Percentiles rank a stretch among this genome's conserved stretches.
phyloP scores from a whole-genome alignment of 2,888 invertebrate genomes.

The Plagodis dolabraria region DNA sequence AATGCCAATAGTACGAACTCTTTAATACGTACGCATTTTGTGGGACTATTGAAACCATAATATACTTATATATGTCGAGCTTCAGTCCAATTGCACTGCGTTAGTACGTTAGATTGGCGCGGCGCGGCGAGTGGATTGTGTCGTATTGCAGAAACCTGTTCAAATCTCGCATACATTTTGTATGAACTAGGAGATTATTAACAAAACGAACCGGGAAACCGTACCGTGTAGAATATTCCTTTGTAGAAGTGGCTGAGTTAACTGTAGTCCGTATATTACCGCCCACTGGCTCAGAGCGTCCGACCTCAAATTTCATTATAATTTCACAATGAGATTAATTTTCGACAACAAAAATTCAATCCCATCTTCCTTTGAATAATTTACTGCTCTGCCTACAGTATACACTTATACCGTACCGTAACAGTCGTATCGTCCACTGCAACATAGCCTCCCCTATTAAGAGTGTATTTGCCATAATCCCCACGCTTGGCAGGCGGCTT shows the following conservation, averaged over 20 bases:
- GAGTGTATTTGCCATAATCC: too few relatives aligned
- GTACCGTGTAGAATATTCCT: conserved; percentile 6
- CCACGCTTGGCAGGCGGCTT: too few relatives aligned
- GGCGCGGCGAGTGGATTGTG: neutral
- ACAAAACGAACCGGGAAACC: conserved; percentile 19
- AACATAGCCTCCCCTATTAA: too few relatives aligned
- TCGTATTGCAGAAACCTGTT: conserved; percentile 16
- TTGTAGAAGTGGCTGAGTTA: conserved; percentile 11
- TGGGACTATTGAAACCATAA: too few relatives aligned
- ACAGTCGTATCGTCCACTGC: too few relatives aligned
- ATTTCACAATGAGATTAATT: conserved; percentile 26
- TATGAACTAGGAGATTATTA: conserved; percentile 32
- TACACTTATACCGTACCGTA: neutral
- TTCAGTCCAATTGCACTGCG: conserved; percentile 9
- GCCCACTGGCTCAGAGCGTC: conserved; percentile 14
- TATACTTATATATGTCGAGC: neutral
- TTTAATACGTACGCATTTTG: too few relatives aligned
- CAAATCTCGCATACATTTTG: conserved; percentile 25
- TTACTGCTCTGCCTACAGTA: conserved; percentile 10
- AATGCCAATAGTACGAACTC: too few relatives aligned
- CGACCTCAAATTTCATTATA: conserved; percentile 26
- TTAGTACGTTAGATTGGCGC: conserved; percentile 7
- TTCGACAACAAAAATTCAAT: conserved; percentile 23
- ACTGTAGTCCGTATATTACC: conserved; percentile 7
- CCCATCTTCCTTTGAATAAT: conserved; percentile 21